A percentile compares a stretch with the other conserved stretches of the same genome.
phyloP scores from a whole-genome alignment of 2,888 invertebrate genomes.

The Syrista parreyssii region DNA sequence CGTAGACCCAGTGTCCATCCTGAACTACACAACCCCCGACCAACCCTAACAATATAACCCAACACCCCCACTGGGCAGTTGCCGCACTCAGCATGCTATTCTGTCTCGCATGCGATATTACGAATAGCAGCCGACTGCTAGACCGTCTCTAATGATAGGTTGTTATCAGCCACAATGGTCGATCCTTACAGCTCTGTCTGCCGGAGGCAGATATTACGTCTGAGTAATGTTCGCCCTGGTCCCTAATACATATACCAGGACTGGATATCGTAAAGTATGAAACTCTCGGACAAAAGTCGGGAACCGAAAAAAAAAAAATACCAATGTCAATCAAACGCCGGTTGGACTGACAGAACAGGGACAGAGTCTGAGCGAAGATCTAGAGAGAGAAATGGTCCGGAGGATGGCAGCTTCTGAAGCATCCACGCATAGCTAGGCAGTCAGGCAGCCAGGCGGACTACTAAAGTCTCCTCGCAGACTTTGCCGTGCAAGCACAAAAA shows the following conservation, averaged over 20 bases:
- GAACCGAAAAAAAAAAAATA: neutral
- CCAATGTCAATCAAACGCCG: neutral
- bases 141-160: neutral
- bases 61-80: constrained; percentile 12
- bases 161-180: constrained; percentile 4
- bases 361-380: neutral
- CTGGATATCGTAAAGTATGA: neutral
- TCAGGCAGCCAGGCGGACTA: neutral
- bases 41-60: neutral
- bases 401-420: neutral
- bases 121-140: constrained; percentile 20
- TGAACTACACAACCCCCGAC: neutral
- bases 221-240: neutral
- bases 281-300: neutral
- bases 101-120: constrained; percentile 36
- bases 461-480: neutral
- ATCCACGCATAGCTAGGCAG: neutral
- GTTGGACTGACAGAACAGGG: neutral
- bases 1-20: neutral
- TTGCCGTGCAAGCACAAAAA: constrained; percentile 23
- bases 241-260: constrained; percentile 27
- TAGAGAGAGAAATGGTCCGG: neutral
- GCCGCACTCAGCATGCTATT: constrained; percentile 15
- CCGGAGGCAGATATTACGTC: constrained; percentile 40
- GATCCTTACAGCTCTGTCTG: constrained; percentile 38